These are phyloP conservation scores for Sparidentex hasta DNA, from an alignment of 2,797 vertebrate genomes.

Conservation along the genomic window DNA sequence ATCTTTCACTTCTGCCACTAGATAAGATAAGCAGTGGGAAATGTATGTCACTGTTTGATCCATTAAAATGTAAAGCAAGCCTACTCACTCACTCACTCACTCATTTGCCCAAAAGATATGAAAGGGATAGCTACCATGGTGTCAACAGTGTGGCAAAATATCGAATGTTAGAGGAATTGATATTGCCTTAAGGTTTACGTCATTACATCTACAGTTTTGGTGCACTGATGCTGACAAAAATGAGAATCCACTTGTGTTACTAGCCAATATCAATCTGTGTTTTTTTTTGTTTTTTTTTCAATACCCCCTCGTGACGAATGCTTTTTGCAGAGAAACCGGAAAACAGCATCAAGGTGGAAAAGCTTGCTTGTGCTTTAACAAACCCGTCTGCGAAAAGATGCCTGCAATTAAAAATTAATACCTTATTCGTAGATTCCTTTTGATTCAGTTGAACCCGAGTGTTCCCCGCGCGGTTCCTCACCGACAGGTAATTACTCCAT, in stretches of 20 bases:
- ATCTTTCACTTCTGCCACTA: no score
- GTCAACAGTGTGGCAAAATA: neutral
- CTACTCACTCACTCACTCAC: neutral
- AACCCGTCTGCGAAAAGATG: conserved; percentile 38
- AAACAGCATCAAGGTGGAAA: conserved; percentile 19
- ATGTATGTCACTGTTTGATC: neutral
- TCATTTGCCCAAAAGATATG: neutral
- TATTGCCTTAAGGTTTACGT: neutral
- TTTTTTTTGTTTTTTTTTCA: conserved; percentile 12
- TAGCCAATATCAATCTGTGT: neutral
- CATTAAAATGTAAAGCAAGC: neutral
- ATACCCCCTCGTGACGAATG: neutral
- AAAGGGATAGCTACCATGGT: neutral
- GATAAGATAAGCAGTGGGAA: neutral
- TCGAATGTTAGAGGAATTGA: neutral
- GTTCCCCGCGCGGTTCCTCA: conserved; percentile 35
- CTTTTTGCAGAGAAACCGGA: neutral
- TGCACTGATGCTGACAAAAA: neutral
- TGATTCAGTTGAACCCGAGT: conserved; percentile 52
- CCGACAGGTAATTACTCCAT: conserved; percentile 66
- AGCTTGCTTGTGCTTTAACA: conserved; percentile 24
- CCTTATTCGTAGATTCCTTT: conserved; percentile 68
- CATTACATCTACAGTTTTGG: neutral
- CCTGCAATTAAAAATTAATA: conserved; percentile 66
- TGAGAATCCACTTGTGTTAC: neutral